Evolutionary conservation across 2,797 vertebrate genomes (phyloP), one percentile per base, ranked within the genome.

Genomic region (Diceros bicornis): DNA sequence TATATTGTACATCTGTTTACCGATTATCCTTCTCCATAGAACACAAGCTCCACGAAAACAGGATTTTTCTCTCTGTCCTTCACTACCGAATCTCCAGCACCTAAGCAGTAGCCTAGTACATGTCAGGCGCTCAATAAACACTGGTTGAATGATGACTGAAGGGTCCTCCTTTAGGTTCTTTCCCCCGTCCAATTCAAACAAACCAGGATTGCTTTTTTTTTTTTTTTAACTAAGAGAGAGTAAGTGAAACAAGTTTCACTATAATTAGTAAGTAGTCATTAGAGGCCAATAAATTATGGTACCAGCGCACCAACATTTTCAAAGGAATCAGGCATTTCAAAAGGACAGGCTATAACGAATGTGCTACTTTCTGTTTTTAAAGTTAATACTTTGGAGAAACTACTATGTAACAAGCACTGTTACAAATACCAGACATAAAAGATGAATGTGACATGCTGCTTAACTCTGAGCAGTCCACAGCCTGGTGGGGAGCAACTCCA

Each of bases 161-260:
- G 18, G 21, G 2, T 52, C 71, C 44, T 62, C 37, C 29, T 62
- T 57, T 52, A 92, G 44, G 9, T 27, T 52, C 55, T 89, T 92
- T 95, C 77, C 92, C 75, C 75, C 50, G 52, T 78, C 13, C 16
- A 61, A 77, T 79, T 96, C 20, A 92, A 78, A 95, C n/a, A 92
- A 89, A 59, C 27, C 18, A 84, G 21, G 47, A 14, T 37, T 64
- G 11, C 13, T 27, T 27, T 78, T 25, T 78, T 18, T 55, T 61
- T 47, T 50, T 79, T 78, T 86, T 64, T 18, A 55, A 66, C 64
- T 79, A 88, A 92, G 17, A 82, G 25, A 72, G 50, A 20, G 16
- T 87, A 87, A 91, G 17, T 83, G 74, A 87, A 89, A 62, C 9
- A 78, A 95, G n/a, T 89, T 89, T 50, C 37, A 32, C 18, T 78